phyloP scores from a whole-genome alignment of 1,140 invertebrate species.

The Acarapis woodi region DNA sequence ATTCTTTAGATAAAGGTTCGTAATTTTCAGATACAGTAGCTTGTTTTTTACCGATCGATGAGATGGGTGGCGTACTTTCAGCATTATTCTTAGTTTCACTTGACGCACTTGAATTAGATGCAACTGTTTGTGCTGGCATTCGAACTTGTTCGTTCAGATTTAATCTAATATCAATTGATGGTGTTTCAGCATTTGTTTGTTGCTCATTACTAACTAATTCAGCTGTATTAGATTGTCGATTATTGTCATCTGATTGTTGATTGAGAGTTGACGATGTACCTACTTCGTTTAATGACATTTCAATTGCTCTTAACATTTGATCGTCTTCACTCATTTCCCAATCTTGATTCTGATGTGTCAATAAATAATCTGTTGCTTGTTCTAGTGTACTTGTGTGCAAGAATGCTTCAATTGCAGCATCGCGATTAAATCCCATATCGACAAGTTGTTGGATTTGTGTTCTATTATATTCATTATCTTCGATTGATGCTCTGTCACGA shows the following conservation, averaged over 20 bases:
- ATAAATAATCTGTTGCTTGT: constrained; percentile 56
- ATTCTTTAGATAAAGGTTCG: constrained; percentile 23
- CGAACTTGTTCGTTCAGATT: background rate
- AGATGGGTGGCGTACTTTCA: constrained; percentile 15
- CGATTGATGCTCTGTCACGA: constrained; percentile 7
- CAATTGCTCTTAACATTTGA: constrained; percentile 38
- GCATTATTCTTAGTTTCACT: constrained; percentile 17
- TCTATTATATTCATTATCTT: constrained; percentile 11
- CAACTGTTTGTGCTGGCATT: background rate
- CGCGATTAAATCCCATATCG: constrained; percentile 56
- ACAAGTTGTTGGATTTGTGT: constrained; percentile 28
- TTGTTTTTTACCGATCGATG: constrained; percentile 16
- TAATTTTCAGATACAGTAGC: constrained; percentile 10
- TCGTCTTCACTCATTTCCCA: constrained; percentile 32
- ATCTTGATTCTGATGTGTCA: constrained; percentile 31
- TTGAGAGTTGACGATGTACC: too few relatives aligned
- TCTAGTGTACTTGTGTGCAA: constrained; percentile 32
- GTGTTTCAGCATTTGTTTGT: too few relatives aligned
- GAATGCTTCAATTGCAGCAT: constrained; percentile 40
- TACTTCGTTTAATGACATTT: constrained; percentile 31
- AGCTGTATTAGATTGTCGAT: too few relatives aligned
- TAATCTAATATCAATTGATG: too few relatives aligned
- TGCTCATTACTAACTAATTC: too few relatives aligned
- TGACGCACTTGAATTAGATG: constrained; percentile 6
- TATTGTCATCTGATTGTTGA: too few relatives aligned